Base-by-base conservation (phyloP, 2,888 invertebrate species). In the Heteromurus nitidus region DNA sequence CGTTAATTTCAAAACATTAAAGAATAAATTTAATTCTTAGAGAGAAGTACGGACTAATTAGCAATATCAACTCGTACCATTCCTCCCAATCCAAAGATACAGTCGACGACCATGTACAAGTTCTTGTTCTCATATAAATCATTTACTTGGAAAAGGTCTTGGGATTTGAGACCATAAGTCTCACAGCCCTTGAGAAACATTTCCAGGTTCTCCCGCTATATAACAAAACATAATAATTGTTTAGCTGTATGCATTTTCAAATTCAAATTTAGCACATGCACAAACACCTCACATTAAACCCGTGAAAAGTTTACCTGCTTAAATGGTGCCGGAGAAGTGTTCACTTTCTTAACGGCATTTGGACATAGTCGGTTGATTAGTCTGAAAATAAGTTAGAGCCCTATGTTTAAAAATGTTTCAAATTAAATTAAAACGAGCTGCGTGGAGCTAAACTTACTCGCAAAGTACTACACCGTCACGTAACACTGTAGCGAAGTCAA, bases 381-480 rank as follows among this genome's bases (percentile, higher is more conserved):
- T 73, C 89, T 89, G 18, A 64, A n/a, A 44, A 26, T 64, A 74
- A 47, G 9, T 9, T 3, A 53, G 20, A 42, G 11, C 11, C 5
- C 26, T 16, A 28, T 50, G 24, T n/a, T 1, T 36, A 16, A 42
- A 22, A 65, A 13, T 11, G 18, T 42, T 58, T 11, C 9, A 20
- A 22, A 44, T 13, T 5, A 50, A 50, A n/a, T 13, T 7, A n/a
- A 50, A 13, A 18, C 7, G 11, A 50, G 7, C 3, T 13, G 5
- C n/a, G 50, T 7, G 50, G 7, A 13, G 7, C 16, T 50, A 18
- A 13, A 87, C 90, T 88, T 88, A 90, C 90, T 89, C 88, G 89
- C 91, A 91, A 20, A 91, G 88, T 55, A 89, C 88, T 24, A 89
- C 88, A 36, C 91, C 91, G 86, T 91, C 90, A 86, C 90, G 90